Conservation (phyloP, 2,113 vertebrate genomes). For the Tyto alba region DNA sequence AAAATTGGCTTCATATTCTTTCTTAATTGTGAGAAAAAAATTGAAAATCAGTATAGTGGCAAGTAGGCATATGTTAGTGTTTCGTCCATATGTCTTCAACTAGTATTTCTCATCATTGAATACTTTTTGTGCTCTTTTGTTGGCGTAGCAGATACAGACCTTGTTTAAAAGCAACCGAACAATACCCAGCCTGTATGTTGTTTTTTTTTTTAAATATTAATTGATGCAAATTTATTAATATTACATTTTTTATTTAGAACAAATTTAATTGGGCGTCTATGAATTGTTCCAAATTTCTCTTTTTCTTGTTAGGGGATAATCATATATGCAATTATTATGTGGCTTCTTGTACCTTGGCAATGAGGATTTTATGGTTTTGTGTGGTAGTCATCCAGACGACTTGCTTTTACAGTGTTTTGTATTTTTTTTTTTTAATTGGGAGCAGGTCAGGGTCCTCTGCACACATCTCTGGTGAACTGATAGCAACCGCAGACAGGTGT, state of each 20-base stretch:
- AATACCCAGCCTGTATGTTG: background rate
- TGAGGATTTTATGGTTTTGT: background rate
- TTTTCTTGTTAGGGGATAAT: background rate
- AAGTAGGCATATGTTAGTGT: background rate
- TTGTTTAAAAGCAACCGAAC: background rate
- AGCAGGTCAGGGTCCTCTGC: background rate
- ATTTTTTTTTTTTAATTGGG: background rate
- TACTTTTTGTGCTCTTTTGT: background rate
- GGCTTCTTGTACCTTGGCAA: background rate
- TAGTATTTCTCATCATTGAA: background rate
- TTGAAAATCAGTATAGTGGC: background rate
- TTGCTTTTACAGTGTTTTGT: background rate
- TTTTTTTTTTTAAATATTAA: background rate
- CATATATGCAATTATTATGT: background rate
- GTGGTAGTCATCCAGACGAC: background rate
- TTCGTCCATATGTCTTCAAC: background rate
- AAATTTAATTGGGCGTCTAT: background rate
- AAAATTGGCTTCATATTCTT: background rate
- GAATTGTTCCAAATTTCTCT: background rate
- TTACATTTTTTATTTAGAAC: background rate
- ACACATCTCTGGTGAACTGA: background rate
- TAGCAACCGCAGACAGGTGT: background rate
- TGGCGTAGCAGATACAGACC: background rate
- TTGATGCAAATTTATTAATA: background rate
- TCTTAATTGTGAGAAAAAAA: background rate